Evolutionary conservation across 2,888 invertebrate genomes (phyloP), one percentile per base, ranked within the genome.

Genomic region (Euproctis similis): DNA sequence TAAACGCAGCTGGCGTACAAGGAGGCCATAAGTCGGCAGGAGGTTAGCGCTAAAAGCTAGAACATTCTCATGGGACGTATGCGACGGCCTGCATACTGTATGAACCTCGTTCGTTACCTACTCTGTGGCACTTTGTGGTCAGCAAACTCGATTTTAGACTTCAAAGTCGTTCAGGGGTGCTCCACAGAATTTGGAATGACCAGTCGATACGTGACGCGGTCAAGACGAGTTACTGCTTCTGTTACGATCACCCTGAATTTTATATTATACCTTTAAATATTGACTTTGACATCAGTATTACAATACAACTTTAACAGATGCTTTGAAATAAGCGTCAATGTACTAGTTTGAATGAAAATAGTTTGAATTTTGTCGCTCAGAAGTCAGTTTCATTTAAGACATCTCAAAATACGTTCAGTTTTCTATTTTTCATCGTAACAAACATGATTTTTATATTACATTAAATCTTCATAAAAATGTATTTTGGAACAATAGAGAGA

Each of bases 61-160:
- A 60, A 62, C 61, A 54, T 49, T 48, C 63, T 57, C 63, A 42
- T 47, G 64, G 60, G 63, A 61, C 50, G 44, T 38, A 54, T 54
- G 58, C 56, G 51, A 53, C 51, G 49, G 46, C 59, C 61, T 74
- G 77, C 78, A 78, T 78, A 78, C 72, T 69, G 62, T 69, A 78
- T 73, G 71, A 72, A 69, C 54, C 48, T 42, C n/a, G n/a, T n/a
- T 4, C 14, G 6, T 51, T 48, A 30, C 17, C 23, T 36, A 53
- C 58, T 57, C 59, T 60, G 65, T 59, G 75, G 72, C 46, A 59
- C 63, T 61, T 64, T 66, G 69, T 61, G 80, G 76, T 76, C 80
- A 75, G 71, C 65, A 74, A 78, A 82, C 74, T 81, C 75, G 71
- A 81, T 81, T 81, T 67, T 66, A 63, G 70, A 77, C 78, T 76